Base-by-base conservation (phyloP, 2,797 vertebrate genomes). In the Poliocrania exsul region DNA sequence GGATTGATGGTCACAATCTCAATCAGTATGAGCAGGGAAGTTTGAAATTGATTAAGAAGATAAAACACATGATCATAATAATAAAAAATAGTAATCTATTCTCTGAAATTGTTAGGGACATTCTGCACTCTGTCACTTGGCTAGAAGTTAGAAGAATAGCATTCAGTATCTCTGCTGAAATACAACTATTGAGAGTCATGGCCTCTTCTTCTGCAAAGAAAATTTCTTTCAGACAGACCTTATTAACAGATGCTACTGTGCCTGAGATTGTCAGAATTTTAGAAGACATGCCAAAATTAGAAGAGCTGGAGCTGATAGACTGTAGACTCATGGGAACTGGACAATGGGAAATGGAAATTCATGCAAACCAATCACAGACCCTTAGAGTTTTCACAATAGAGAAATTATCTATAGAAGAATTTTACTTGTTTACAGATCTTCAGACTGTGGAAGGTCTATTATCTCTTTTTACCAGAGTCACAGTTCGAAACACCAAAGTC, bases 351-450 rank as follows among this genome's bases (percentile, higher is more conserved):
- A 73, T 21, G 10, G 11, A 74, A 74, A 26, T 96, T 62, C 47
- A 91, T 24, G 61, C 38, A 86, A 96, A 93, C 3, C 61, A 74
- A 24, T 96, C 95, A n/a, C 61, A 66, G 35, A 93, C 90, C 18
- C 1, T 93, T 16, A 83, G 16, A 81, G 16, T 93, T 74, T 3
- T 96, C 9, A 96, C 81, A 67, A 60, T 96, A 78, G 3, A 80
- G 25, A 96, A 66, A 42, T 86, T 96, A 64, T 71, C 57, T 47
- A 96, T 96, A 84, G 87, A 95, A 86, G 2, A n/a, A 70, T 16
- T 98, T 98, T 95, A 96, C 80, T 40, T 56, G 33, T 98, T 98
- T 94, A 56, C 89, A 18, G 97, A 98, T 77, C 96, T 98, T 81
- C 42, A n/a, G 0, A 0, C 11, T 97, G 18, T 96, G 80, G 13